Conservation (phyloP, 23 tunicate genomes). For the Trididemnum clinides region DNA sequence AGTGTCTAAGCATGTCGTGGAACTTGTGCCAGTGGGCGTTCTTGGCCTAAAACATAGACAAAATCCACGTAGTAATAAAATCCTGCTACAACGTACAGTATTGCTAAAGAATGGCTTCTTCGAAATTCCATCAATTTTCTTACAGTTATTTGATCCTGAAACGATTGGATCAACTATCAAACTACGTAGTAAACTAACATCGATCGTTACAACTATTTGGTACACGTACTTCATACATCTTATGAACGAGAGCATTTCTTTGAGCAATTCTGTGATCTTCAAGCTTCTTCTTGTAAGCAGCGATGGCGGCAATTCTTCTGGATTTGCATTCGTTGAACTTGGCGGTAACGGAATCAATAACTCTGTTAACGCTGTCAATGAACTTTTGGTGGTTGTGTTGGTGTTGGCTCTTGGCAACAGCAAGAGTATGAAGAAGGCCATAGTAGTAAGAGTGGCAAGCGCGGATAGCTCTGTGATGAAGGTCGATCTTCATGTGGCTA, state of each 20-base stretch:
- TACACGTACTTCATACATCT: neutral
- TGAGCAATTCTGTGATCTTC: neutral
- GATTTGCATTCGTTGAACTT: slow-evolving; percentile 19
- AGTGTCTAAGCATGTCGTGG: slow-evolving; percentile 23
- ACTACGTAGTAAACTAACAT: too few relatives aligned
- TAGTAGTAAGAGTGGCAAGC: slow-evolving; percentile 3
- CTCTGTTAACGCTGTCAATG: neutral
- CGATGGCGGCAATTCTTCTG: slow-evolving; percentile 19
- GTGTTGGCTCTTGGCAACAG: slow-evolving; percentile 16
- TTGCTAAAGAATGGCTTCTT: too few relatives aligned
- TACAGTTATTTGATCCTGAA: too few relatives aligned
- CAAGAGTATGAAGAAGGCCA: neutral
- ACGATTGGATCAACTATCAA: too few relatives aligned
- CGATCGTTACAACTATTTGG: neutral
- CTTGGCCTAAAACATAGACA: slow-evolving; percentile 23
- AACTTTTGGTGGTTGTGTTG: neutral
- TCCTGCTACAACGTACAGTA: too few relatives aligned
- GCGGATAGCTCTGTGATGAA: neutral
- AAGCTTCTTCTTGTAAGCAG: slow-evolving; percentile 51
- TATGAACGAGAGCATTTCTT: neutral
- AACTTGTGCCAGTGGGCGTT: slow-evolving; percentile 29
- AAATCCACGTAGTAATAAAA: neutral
- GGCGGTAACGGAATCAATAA: neutral
- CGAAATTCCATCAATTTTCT: too few relatives aligned
- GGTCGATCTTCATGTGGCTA: slow-evolving; percentile 17